Evolutionary conservation across 2,113 vertebrate genomes (phyloP).

Genomic region (Leptobrachium leishanense): DNA sequence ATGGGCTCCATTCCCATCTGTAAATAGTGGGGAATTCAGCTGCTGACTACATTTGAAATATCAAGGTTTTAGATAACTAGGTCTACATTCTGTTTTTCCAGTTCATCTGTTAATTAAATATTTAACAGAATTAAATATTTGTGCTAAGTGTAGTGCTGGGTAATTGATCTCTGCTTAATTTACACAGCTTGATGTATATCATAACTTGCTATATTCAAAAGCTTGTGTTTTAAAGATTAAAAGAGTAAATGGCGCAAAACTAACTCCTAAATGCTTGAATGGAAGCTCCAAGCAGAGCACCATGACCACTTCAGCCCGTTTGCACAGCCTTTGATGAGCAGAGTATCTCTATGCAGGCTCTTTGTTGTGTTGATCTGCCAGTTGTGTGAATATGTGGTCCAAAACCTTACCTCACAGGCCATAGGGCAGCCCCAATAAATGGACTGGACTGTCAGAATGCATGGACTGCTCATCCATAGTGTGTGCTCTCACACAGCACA

Average conservation of each 20-base stretch:
- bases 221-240: neutral
- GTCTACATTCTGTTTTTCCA: neutral
- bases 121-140: constrained; percentile 35
- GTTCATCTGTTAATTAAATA: constrained; percentile 27
- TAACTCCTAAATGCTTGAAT: too few relatives aligned
- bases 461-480: too few relatives aligned
- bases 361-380: too few relatives aligned
- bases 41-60: neutral
- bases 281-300: too few relatives aligned
- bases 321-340: too few relatives aligned
- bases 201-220: neutral
- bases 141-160: constrained; percentile 12
- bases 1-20: constrained; percentile 2
- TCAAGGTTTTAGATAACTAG: constrained; percentile 16
- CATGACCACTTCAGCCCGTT: too few relatives aligned
- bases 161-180: constrained; percentile 24
- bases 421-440: too few relatives aligned
- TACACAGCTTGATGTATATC: neutral
- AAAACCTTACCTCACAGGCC: too few relatives aligned
- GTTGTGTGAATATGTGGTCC: too few relatives aligned
- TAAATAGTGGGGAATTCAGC: constrained; percentile 38
- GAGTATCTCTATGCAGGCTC: too few relatives aligned
- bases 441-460: too few relatives aligned
- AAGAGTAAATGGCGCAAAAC: neutral
- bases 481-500: too few relatives aligned